Evolutionary conservation across 2,888 invertebrate species (phyloP), one percentile per base, ranked within the genome.

Genomic region (Spisula solida): DNA sequence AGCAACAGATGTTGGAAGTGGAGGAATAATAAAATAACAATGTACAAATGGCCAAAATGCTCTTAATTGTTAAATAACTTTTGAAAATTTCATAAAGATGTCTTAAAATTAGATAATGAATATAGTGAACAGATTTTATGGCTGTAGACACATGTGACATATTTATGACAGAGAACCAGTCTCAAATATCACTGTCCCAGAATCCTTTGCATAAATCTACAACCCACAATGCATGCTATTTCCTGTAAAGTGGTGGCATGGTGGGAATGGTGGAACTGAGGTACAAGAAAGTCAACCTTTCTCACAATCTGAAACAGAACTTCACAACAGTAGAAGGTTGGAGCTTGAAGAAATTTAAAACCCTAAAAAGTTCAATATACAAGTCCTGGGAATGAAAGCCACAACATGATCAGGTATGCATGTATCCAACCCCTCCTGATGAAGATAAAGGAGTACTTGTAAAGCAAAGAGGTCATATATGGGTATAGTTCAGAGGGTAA

Each of bases 141-240:
- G 29, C 60, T 47, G 56, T 60, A 86, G 81, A 86, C 66, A 29
- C 2, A 66, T 34, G 51, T 86, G 86, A 81, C 86, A 86, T 18
- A 70, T 86, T 86, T 81, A 81, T 86, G 81, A 86, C 81, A 81
- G 34, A 56, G 70, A 25, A 34, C 82, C 56, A 82, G 82, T 87
- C 82, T 82, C 25, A 20, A 75, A 79, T 16, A 60, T 82, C 56
- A 56, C 8, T 31, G 51, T 87, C 87, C 87, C 87, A 82, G 78
- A 87, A 87, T 82, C 25, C 87, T 31, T 78, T 75, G 51, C 51
- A 86, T 79, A 56, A 48, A 51, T 75, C 34, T 60, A 82, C 41
- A 41, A 41, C 56, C 78, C 82, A 60, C 31, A 78, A 87, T 87
- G 14, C 78, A 56, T 48, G 31, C 75, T 75, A 75, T 75, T 75